phyloP scores from a whole-genome alignment of 2,113 vertebrate species.

The Hemiscyllium ocellatum region DNA sequence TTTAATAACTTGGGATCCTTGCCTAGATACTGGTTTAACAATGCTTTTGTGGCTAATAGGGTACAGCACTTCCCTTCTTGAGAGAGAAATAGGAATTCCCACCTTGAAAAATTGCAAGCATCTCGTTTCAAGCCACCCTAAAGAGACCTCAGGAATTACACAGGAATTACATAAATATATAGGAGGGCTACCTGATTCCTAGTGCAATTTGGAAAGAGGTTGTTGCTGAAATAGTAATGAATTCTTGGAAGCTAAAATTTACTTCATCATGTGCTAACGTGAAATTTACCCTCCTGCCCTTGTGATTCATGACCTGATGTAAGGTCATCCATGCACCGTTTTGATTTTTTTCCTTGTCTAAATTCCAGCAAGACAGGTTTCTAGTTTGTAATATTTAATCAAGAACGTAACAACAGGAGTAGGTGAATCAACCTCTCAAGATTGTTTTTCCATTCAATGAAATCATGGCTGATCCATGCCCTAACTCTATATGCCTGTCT shows the following conservation, averaged over 20 bases:
- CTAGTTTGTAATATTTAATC: neutral
- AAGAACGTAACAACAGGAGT: too few relatives aligned
- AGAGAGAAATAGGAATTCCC: neutral
- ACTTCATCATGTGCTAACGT: neutral
- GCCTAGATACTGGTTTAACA: too few relatives aligned
- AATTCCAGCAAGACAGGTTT: neutral
- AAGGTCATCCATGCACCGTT: neutral
- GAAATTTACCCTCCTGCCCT: neutral
- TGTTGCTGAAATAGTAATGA: neutral
- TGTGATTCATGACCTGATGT: neutral
- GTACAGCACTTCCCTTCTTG: neutral
- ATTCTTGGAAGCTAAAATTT: neutral
- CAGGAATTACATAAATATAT: neutral
- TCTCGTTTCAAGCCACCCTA: neutral
- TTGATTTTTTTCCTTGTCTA: neutral
- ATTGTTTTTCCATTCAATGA: too few relatives aligned
- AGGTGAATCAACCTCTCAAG: too few relatives aligned
- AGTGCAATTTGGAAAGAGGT: neutral
- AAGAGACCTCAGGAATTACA: neutral
- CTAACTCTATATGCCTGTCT: too few relatives aligned
- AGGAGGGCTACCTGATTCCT: neutral
- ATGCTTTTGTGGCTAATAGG: neutral
- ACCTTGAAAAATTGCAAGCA: neutral
- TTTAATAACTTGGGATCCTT: too few relatives aligned
- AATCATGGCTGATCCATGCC: too few relatives aligned